These are phyloP conservation scores for Epirrhoe alternata DNA, from an alignment of 2,888 invertebrate species.

Conservation along the genomic window DNA sequence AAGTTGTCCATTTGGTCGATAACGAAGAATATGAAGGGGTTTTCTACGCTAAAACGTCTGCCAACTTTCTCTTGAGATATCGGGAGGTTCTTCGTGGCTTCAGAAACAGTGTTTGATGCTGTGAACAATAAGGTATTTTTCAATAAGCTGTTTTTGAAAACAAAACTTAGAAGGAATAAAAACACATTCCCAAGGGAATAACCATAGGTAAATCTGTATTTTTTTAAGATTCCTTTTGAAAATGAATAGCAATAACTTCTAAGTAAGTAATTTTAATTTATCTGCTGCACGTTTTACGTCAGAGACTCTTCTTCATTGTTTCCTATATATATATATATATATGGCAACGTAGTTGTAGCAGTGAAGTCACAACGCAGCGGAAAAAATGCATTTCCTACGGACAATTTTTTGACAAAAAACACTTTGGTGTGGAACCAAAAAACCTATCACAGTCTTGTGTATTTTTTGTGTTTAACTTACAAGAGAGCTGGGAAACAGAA, in stretches of 20 bases:
- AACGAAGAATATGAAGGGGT: slow-evolving; percentile 87
- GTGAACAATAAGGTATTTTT: slow-evolving; percentile 38
- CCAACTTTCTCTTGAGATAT: slow-evolving; percentile 54
- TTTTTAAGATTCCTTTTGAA: background rate
- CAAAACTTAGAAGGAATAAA: too few relatives aligned
- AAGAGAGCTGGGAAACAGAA: slow-evolving; percentile 75
- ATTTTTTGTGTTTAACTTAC: slow-evolving; percentile 62
- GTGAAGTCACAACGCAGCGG: too few relatives aligned
- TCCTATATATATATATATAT: too few relatives aligned
- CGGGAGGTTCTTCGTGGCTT: slow-evolving; percentile 68
- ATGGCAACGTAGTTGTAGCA: too few relatives aligned
- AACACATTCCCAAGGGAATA: too few relatives aligned
- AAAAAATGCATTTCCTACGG: too few relatives aligned
- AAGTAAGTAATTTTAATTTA: background rate
- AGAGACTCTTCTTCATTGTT: background rate
- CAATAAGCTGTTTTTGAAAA: background rate
- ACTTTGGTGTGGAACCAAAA: too few relatives aligned
- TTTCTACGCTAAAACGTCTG: slow-evolving; percentile 81
- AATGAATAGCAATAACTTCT: background rate
- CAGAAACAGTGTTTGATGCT: slow-evolving; percentile 55
- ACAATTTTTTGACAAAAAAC: too few relatives aligned
- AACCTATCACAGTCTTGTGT: too few relatives aligned
- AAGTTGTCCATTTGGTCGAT: slow-evolving; percentile 84
- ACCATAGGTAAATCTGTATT: background rate
- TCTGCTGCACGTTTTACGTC: too few relatives aligned